These are phyloP conservation scores for Oscheius sp. DNA, from an alignment of 2,888 invertebrate genomes.

Conservation along the genomic window DNA sequence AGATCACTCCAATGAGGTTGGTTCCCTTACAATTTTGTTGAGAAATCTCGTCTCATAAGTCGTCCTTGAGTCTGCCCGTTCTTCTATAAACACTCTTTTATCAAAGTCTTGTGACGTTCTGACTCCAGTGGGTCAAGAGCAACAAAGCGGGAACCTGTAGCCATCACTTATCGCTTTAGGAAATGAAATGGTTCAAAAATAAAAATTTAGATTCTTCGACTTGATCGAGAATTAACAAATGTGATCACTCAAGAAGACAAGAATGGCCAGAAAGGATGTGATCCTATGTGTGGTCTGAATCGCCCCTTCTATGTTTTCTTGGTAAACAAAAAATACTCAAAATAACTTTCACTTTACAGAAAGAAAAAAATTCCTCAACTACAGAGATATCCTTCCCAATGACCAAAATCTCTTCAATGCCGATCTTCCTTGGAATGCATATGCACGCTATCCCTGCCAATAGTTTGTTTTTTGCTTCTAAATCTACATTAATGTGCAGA, in stretches of 20 bases:
- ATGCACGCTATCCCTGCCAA: conserved; percentile 35
- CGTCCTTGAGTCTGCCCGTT: no score
- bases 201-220: conserved; percentile 36
- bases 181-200: not conserved
- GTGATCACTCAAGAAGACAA: conserved; percentile 35
- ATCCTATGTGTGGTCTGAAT: conserved; percentile 64
- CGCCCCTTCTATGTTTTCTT: conserved; percentile 61
- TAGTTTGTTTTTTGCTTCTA: no score
- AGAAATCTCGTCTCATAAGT: no score
- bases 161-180: no score
- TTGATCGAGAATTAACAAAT: conserved; percentile 37
- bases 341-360: no score
- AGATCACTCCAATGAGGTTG: conserved; percentile 19
- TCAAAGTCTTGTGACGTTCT: no score
- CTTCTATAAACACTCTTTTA: no score
- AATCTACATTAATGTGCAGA: not conserved
- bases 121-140: no score
- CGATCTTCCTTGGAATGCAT: conserved; percentile 48
- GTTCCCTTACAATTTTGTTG: not conserved
- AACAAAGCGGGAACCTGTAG: no score
- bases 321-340: not conserved
- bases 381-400: conserved; percentile 23
- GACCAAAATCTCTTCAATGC: conserved; percentile 25
- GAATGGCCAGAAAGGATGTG: conserved; percentile 51
- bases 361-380: conserved; percentile 1